These are phyloP conservation scores for Anisognathus igniventris DNA, from an alignment of 2,797 vertebrate genomes.

Conservation along the genomic window DNA sequence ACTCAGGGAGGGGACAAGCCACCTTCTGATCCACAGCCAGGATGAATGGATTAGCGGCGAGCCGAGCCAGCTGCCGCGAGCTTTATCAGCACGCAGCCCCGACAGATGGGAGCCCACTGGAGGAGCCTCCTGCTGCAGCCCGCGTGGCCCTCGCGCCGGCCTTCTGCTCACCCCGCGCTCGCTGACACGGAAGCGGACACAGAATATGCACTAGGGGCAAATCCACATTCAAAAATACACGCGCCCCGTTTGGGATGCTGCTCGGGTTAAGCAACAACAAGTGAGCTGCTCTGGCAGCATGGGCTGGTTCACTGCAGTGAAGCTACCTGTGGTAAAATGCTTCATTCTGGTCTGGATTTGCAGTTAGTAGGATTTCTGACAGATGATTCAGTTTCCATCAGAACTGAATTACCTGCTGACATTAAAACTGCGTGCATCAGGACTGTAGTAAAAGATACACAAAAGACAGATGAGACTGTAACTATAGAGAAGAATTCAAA, in stretches of 20 bases:
- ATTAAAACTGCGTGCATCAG: background rate
- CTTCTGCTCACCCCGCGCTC: slow-evolving; percentile 44
- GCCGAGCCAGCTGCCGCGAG: slow-evolving; percentile 64
- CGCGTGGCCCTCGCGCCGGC: slow-evolving; percentile 47
- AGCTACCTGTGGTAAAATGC: background rate
- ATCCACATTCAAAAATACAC: background rate
- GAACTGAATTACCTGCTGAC: background rate
- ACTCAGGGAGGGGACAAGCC: slow-evolving; percentile 42
- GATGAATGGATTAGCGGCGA: slow-evolving; percentile 67
- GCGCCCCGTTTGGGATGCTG: fast-evolving
- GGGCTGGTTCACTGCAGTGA: background rate
- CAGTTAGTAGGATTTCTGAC: background rate
- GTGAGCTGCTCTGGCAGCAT: fast-evolving
- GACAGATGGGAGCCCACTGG: slow-evolving; percentile 80
- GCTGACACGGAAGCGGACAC: background rate
- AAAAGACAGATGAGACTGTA: background rate
- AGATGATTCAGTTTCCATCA: background rate
- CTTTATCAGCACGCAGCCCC: slow-evolving; percentile 74
- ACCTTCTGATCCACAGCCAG: slow-evolving; percentile 53
- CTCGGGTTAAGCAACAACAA: background rate
- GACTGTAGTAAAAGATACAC: background rate
- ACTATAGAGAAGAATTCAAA: background rate
- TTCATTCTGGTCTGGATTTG: background rate
- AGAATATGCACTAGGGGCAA: background rate
- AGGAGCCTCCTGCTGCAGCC: slow-evolving; percentile 74